Evolutionary conservation across 2,113 vertebrate species (phyloP).

Genomic region (Gymnogyps californianus): DNA sequence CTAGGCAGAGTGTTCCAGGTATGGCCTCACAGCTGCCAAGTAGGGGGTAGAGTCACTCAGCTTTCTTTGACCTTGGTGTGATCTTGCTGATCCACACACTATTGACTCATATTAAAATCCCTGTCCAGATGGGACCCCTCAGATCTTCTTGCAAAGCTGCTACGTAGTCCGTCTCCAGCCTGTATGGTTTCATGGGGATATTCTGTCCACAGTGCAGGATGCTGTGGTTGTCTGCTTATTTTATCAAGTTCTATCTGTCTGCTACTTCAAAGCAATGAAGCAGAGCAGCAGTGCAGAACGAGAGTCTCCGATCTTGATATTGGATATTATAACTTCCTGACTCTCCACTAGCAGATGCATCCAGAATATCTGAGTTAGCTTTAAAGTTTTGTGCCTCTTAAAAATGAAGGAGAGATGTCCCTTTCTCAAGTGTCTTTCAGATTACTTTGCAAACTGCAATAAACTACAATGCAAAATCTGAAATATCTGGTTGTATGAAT

Average conservation of each 20-base stretch:
- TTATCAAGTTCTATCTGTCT: not conserved
- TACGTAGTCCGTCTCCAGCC: not conserved
- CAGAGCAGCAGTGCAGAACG: not conserved
- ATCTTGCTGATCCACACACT: not conserved
- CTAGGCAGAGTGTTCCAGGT: not conserved
- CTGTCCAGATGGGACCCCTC: not conserved
- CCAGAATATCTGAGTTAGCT: not conserved
- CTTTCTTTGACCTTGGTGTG: not conserved
- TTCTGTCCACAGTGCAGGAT: not conserved
- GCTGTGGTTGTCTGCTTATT: not conserved
- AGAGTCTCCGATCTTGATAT: not conserved
- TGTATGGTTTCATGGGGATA: not conserved
- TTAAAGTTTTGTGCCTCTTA: not conserved
- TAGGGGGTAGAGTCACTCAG: rapidly evolving
- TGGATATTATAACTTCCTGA: not conserved
- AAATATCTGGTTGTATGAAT: constrained; percentile 12
- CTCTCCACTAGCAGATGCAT: not conserved
- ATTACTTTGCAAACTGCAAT: constrained; percentile 40
- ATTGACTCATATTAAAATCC: rapidly evolving
- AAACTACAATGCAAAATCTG: constrained; percentile 13
- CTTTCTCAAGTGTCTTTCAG: constrained; percentile 30
- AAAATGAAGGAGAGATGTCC: not conserved
- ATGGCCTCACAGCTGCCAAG: not conserved
- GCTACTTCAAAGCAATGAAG: not conserved
- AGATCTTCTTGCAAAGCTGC: not conserved